phyloP scores from a whole-genome alignment of 2,113 vertebrate genomes.

The Rhea americana region DNA sequence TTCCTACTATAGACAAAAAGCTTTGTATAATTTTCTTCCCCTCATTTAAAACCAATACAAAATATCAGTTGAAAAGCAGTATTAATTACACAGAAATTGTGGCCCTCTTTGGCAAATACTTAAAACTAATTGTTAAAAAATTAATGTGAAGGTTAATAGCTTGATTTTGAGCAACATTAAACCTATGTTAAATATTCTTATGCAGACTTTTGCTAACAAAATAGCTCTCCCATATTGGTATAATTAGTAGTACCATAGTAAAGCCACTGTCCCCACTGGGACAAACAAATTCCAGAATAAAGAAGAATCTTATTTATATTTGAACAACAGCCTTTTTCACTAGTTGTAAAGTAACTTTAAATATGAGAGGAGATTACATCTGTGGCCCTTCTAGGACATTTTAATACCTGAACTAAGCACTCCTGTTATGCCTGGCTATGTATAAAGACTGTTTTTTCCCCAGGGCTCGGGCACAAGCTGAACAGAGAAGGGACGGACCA shows the following conservation, averaged over 20 bases:
- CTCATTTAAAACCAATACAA: constrained; percentile 29
- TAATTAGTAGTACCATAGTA: constrained; percentile 54
- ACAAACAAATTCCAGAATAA: constrained; percentile 29
- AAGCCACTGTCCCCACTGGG: constrained; percentile 20
- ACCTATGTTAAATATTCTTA: constrained; percentile 32
- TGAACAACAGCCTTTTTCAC: background rate
- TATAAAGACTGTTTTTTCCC: background rate
- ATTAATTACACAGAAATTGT: constrained; percentile 53
- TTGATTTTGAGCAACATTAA: constrained; percentile 58
- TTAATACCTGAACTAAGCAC: background rate
- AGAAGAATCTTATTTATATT: background rate
- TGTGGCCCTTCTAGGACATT: background rate
- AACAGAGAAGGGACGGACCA: background rate
- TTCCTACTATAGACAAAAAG: constrained; percentile 9
- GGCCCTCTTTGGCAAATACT: constrained; percentile 58
- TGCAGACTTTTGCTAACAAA: constrained; percentile 46
- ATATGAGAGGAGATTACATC: background rate
- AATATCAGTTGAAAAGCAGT: constrained; percentile 54
- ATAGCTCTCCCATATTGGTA: constrained; percentile 48
- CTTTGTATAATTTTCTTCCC: background rate
- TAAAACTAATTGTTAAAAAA: constrained; percentile 66
- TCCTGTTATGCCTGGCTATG: background rate
- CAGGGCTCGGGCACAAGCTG: background rate
- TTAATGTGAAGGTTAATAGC: constrained; percentile 59
- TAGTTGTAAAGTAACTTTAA: background rate